These are phyloP conservation scores for Odontomachus brunneus DNA, from an alignment of 1,140 invertebrate species.

Conservation along the genomic window DNA sequence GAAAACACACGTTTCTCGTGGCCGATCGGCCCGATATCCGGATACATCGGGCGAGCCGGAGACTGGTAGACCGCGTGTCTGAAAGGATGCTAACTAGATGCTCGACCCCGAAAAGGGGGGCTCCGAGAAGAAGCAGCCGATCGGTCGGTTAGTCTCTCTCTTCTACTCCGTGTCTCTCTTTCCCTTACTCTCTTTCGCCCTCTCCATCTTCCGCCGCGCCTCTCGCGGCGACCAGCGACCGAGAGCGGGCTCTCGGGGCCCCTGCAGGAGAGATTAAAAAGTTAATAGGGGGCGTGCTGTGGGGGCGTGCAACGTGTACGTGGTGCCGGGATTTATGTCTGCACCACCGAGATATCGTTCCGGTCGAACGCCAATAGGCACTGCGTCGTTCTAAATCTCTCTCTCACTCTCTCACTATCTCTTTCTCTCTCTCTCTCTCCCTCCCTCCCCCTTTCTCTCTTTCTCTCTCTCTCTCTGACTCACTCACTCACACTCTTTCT, in stretches of 20 bases:
- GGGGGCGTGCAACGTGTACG: constrained; percentile 81
- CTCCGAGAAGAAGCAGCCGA: constrained; percentile 24
- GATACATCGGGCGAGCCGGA: constrained; percentile 58
- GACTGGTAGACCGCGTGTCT: constrained; percentile 77
- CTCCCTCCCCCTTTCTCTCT: constrained; percentile 79
- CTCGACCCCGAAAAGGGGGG: constrained; percentile 74
- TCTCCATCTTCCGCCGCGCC: constrained; percentile 44
- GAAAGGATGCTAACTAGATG: constrained; percentile 79
- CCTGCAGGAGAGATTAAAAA: constrained; percentile 80
- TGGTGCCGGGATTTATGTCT: constrained; percentile 82
- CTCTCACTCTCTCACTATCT: constrained; percentile 77
- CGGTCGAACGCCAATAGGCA: constrained; percentile 78
- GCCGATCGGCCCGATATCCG: constrained; percentile 66
- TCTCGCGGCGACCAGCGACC: constrained; percentile 41
- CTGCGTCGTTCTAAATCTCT: constrained; percentile 74
- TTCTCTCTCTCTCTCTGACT: constrained; percentile 69
- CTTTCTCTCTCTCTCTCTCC: constrained; percentile 80
- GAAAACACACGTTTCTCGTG: constrained; percentile 66
- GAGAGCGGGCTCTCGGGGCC: constrained; percentile 45
- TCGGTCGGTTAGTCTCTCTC: constrained; percentile 28
- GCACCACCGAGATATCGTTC: constrained; percentile 80
- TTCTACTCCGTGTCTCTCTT: neutral
- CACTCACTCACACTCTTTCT: no score
- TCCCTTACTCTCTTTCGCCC: constrained; percentile 54
- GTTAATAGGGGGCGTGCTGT: constrained; percentile 82